phyloP scores from a whole-genome alignment of 2,113 vertebrate species.

The Tragelaphus imberbis region DNA sequence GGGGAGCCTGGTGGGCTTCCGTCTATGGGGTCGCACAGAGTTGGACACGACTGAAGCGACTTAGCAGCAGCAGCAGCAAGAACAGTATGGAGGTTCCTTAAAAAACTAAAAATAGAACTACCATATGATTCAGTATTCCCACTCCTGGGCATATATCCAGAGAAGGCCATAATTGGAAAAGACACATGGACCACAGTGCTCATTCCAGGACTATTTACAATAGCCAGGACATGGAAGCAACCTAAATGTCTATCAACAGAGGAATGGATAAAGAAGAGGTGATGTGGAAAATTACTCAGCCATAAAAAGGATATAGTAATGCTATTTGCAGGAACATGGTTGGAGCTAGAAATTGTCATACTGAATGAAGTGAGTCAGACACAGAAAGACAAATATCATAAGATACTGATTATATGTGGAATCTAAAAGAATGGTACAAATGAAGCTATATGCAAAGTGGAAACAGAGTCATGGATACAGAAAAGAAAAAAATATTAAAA shows the following conservation, averaged over 20 bases:
- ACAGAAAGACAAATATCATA: neutral
- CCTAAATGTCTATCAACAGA: neutral
- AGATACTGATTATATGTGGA: neutral
- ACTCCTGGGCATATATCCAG: neutral
- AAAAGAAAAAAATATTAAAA: neutral
- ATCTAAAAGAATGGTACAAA: neutral
- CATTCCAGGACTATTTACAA: neutral
- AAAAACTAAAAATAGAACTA: neutral
- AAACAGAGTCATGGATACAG: neutral
- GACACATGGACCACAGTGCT: neutral
- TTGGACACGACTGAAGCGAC: too few relatives aligned
- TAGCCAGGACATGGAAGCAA: neutral
- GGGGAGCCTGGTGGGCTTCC: too few relatives aligned
- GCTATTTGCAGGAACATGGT: neutral
- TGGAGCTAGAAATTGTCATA: neutral
- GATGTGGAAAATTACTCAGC: neutral
- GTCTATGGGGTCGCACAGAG: too few relatives aligned
- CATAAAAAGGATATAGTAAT: neutral
- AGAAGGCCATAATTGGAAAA: neutral
- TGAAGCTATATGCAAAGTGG: neutral
- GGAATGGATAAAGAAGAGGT: neutral
- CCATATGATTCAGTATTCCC: neutral
- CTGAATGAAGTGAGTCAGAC: neutral
- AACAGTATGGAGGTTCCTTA: neutral
- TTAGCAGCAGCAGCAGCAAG: neutral